phyloP scores from a whole-genome alignment of 92 coral and sea anemone species.

The Siderastrea radians region DNA sequence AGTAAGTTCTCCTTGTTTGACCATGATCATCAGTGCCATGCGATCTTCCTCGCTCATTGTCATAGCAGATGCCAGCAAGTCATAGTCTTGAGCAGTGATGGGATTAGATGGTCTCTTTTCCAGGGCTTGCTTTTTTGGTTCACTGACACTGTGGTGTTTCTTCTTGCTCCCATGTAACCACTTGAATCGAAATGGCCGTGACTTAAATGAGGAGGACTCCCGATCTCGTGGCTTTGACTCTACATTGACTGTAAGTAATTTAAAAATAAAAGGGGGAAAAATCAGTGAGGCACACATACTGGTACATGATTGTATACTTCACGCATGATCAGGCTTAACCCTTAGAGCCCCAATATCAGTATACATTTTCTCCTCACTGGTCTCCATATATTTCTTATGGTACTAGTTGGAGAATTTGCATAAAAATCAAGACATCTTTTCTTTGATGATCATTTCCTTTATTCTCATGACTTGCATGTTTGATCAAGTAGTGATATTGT shows the following conservation, averaged over 20 bases:
- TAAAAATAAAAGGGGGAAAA: neutral
- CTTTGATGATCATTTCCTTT: no score
- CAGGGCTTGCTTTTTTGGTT: slow-evolving; percentile 29
- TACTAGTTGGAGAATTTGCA: neutral
- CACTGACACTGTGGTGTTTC: slow-evolving; percentile 19
- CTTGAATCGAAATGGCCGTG: slow-evolving; percentile 58
- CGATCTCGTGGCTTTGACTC: slow-evolving; percentile 61
- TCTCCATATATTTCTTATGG: neutral
- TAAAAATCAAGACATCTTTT: neutral
- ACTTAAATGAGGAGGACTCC: slow-evolving; percentile 69
- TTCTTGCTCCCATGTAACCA: slow-evolving; percentile 63
- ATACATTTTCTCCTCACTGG: no score
- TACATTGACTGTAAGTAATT: slow-evolving; percentile 6
- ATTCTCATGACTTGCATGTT: no score
- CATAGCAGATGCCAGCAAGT: slow-evolving; percentile 82
- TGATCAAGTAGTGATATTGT: no score
- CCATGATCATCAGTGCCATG: slow-evolving; percentile 91
- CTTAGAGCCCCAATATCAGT: no score
- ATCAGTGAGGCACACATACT: neutral
- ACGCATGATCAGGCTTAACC: no score
- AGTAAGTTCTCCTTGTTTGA: slow-evolving; percentile 96
- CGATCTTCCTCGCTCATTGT: slow-evolving; percentile 98
- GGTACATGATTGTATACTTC: no score
- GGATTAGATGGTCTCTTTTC: slow-evolving; percentile 38
- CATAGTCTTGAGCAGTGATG: slow-evolving; percentile 31